Conservation (phyloP, 2,888 invertebrate genomes). For the Zaprionus lineosus region DNA sequence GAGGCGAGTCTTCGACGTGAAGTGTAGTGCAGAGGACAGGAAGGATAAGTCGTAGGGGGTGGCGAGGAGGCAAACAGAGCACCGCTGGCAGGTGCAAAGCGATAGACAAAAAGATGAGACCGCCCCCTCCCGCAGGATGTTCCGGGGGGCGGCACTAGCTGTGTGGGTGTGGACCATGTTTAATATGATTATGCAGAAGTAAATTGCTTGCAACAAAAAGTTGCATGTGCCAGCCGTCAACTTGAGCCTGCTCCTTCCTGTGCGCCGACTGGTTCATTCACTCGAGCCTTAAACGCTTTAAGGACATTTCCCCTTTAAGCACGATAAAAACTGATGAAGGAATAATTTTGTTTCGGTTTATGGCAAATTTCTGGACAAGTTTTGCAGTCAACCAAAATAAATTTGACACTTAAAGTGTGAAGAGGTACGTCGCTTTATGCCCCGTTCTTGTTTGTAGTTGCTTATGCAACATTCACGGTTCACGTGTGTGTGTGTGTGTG, state of each 20-base stretch:
- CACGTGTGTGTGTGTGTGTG: not conserved
- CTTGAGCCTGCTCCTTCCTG: conserved; percentile 22
- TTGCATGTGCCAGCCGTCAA: conserved; percentile 50
- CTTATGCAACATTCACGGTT: too few relatives aligned
- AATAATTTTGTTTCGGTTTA: not conserved
- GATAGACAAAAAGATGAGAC: conserved; percentile 74
- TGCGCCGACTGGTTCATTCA: conserved; percentile 39
- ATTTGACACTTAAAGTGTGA: not conserved
- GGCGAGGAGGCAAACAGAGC: conserved; percentile 16
- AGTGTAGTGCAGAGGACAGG: too few relatives aligned
- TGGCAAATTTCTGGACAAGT: not conserved
- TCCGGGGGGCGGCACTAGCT: conserved; percentile 51
- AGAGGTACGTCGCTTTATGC: not conserved
- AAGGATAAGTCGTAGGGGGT: not conserved
- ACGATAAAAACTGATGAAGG: not conserved
- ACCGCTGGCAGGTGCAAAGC: conserved; percentile 60
- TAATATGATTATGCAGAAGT: conserved; percentile 77
- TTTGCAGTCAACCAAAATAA: not conserved
- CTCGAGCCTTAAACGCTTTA: conserved; percentile 49
- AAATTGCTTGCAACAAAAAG: conserved; percentile 78
- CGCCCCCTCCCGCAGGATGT: conserved; percentile 62
- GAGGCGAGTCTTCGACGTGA: too few relatives aligned
- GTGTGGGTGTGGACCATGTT: conserved; percentile 73
- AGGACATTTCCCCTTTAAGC: conserved; percentile 47
- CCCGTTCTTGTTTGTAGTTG: not conserved